Base-by-base conservation (phyloP, 1,140 invertebrate species). In the Bombus waltoni region DNA sequence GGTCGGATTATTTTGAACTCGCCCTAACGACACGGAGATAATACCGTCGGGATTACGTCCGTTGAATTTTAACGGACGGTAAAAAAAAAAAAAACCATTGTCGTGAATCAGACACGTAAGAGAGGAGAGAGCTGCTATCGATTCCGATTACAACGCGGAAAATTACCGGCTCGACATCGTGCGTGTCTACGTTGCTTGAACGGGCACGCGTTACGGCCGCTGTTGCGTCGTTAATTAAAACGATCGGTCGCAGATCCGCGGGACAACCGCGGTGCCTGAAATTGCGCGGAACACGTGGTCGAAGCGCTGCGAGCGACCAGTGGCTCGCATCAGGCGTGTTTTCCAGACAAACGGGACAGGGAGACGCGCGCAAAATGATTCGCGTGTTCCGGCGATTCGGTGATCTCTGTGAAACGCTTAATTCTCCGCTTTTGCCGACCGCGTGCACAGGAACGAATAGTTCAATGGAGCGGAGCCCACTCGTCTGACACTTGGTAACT, bases 211-310 rank as follows among this genome's bases (percentile, higher is more conserved):
- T 68, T 78, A 70, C 47, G 62, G 80, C 18, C 65, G 77, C 81
- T 88, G 74, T 88, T 65, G n/a, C 38, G 80, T 68, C 87, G 84
- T 89, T 89, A 89, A 89, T 89, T 89, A 87, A 89, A 89, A 82
- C 87, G 88, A 80, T 89, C 87, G 77, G 59, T 89, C 75, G 87
- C 82, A 65, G 76, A 80, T 88, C 66, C 76, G 77, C 32, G 83
- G 78, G 86, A 65, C 71, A 44, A 72, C 13, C 40, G 76, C 68
- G 77, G 53, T 70, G 25, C 18, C 38, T 32, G 53, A 84, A 71
- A 79, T 71, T 38, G 53, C 47, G n/a, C 28, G 40, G 32, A 70
- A 28, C 76, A 79, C 76, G 83, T 53, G 76, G 57, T 28, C 40
- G 5, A 25, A 13, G 25, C 22, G 38, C 0, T 6, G 47, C 9